Evolutionary conservation across 2,113 vertebrate species (phyloP), one percentile per base, ranked within the genome.

Genomic region (Eulacestoma nigropectus): DNA sequence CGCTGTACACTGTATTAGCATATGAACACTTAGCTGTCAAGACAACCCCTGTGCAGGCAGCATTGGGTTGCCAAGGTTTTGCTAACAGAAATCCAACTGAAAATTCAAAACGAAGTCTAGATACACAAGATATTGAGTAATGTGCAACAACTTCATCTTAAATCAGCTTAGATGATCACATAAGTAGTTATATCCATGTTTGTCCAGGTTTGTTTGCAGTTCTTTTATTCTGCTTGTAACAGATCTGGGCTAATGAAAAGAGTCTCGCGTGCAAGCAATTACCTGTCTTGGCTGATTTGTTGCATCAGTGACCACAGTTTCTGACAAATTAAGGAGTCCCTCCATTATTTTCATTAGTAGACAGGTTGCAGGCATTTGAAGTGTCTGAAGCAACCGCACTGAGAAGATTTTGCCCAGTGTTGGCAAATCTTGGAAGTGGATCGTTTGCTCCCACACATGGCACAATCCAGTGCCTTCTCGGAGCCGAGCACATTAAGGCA

Each of bases 401-500:
- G 81, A 89, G 68, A 74, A 84, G 62, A 92, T 84, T 13, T 13
- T 52, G 53, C 67, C 68, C 52, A 35, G 42, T 10, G 15, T 5
- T 90, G 80, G 60, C 73, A 87, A 86, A 90, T 15, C 47, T 29
- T 25, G 79, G 44, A 84, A 86, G 50, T 35, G 68, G 63, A 90
- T 86, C 30, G 10, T 83, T 94, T 87, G 62, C 53, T 72, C 85
- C 87, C 76, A 94, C 86, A 39, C 46, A 44, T 20, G 42, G 89
- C 87, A 88, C 72, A 89, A 93, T 50, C 68, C 84, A 59, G 86
- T 29, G 80, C 55, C 94, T 77, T 90, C 57, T 57, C 64, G 4
- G 90, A 91, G 89, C 94, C 42, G 55, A 94, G 89, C 80, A 86
- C 77, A 90, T 94, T 81, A 97, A 96, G 95, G 95, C 86, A 96